phyloP scores from a whole-genome alignment of 2,888 invertebrate genomes.

The Nymphalis polychloros region DNA sequence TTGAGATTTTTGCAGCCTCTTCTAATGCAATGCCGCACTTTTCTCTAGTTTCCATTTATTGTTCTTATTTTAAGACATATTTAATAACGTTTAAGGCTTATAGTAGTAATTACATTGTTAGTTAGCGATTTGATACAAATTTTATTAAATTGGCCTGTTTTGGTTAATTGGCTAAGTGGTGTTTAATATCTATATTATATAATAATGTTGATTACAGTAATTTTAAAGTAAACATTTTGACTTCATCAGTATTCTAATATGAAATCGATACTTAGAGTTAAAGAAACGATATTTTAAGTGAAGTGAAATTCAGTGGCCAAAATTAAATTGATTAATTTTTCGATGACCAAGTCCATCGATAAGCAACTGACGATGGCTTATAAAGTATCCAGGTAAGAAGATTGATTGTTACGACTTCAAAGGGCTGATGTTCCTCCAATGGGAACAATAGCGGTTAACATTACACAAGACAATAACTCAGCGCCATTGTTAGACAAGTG shows the following conservation, averaged over 20 bases:
- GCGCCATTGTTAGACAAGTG: conserved; percentile 25
- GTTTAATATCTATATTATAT: too few species aligned
- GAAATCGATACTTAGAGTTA: too few species aligned
- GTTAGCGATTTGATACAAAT: neutral
- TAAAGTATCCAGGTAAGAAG: conserved; percentile 20
- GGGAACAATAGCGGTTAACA: conserved; percentile 30
- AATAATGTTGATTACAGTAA: too few species aligned
- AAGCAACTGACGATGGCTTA: conserved; percentile 12
- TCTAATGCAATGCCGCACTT: conserved; percentile 35
- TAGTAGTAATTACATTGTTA: neutral
- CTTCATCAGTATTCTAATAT: too few species aligned
- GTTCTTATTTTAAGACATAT: neutral
- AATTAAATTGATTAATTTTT: neutral
- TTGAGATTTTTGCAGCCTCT: conserved; percentile 55
- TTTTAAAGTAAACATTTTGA: too few species aligned
- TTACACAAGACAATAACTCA: conserved; percentile 28
- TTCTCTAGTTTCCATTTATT: conserved; percentile 8
- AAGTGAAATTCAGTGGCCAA: neutral
- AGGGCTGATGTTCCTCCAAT: conserved; percentile 18
- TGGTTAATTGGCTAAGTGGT: too few species aligned
- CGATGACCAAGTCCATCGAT: neutral
- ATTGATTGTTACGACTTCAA: conserved; percentile 25
- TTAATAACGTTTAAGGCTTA: neutral
- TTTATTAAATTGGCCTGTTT: too few species aligned
- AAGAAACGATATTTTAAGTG: too few species aligned